These are phyloP conservation scores for Liasis olivaceus DNA, from an alignment of 2,797 vertebrate genomes.

Conservation along the genomic window DNA sequence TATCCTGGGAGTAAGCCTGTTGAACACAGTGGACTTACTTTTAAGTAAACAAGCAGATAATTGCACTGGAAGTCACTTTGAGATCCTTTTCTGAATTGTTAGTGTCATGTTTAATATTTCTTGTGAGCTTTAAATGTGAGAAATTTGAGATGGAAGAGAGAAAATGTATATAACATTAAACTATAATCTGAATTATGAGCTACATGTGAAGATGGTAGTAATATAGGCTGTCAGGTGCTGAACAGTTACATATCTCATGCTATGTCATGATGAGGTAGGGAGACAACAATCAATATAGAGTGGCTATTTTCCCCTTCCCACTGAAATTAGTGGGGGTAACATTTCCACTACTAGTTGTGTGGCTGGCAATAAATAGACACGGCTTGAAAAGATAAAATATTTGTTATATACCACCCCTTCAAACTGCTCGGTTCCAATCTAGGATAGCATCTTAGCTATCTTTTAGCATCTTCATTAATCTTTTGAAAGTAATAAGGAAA, in stretches of 20 bases:
- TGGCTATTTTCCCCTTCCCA: not conserved
- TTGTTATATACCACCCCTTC: not conserved
- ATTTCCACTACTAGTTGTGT: not conserved
- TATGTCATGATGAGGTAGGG: not conserved
- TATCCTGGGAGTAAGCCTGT: not conserved
- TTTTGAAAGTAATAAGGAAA: not conserved
- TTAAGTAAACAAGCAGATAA: not conserved
- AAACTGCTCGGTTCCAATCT: not conserved
- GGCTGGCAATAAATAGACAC: not conserved
- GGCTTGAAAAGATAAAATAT: not conserved
- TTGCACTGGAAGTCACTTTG: not conserved
- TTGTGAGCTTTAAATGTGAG: not conserved
- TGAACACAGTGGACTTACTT: not conserved
- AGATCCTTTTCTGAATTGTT: not conserved
- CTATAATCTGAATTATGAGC: not conserved
- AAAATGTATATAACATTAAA: not conserved
- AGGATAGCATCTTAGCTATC: not conserved
- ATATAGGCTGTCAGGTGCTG: not conserved
- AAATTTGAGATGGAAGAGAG: not conserved
- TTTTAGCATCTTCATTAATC: not conserved
- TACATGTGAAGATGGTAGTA: not conserved
- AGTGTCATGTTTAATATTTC: not conserved
- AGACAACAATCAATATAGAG: not conserved
- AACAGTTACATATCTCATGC: not conserved
- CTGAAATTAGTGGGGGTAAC: not conserved